Conservation (phyloP, 2,113 vertebrate genomes). For the Cyprinodon variegatus region DNA sequence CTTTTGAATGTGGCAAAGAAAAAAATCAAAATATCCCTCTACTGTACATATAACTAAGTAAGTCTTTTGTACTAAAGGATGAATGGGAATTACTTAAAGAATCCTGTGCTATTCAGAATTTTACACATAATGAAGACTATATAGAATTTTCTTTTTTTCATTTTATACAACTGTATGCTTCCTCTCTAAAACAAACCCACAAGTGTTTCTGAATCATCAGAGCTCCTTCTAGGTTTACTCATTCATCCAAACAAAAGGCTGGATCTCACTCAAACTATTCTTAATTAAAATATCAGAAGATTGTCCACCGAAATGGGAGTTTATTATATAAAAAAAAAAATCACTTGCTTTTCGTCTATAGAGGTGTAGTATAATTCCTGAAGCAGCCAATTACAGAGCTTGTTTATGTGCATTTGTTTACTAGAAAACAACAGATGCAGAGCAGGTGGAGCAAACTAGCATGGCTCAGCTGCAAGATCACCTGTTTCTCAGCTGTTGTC, state of each 20-base stretch:
- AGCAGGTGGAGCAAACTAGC: not conserved
- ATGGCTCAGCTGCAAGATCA: not conserved
- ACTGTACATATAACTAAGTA: not conserved
- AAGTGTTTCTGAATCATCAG: conserved; percentile 35
- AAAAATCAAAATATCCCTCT: not conserved
- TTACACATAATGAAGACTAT: conserved; percentile 11
- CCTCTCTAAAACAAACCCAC: conserved; percentile 28
- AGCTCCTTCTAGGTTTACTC: conserved; percentile 45
- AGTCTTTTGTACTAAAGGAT: not conserved
- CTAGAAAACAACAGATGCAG: conserved; percentile 8
- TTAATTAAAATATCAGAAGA: not conserved
- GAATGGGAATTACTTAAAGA: not conserved
- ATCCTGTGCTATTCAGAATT: not conserved
- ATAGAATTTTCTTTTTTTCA: conserved; percentile 2
- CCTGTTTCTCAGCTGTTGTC: conserved; percentile 11
- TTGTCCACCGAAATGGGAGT: too few relatives aligned
- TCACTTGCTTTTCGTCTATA: not conserved
- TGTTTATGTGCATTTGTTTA: conserved; percentile 14
- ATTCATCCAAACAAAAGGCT: conserved; percentile 34
- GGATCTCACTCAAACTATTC: not conserved
- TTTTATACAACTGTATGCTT: conserved; percentile 7
- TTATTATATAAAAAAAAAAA: not conserved
- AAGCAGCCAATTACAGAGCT: not conserved
- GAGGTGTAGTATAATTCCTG: not conserved
- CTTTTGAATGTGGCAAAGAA: too few relatives aligned